These are phyloP conservation scores for Abscondita cerata DNA, from an alignment of 2,888 invertebrate genomes.

Conservation along the genomic window DNA sequence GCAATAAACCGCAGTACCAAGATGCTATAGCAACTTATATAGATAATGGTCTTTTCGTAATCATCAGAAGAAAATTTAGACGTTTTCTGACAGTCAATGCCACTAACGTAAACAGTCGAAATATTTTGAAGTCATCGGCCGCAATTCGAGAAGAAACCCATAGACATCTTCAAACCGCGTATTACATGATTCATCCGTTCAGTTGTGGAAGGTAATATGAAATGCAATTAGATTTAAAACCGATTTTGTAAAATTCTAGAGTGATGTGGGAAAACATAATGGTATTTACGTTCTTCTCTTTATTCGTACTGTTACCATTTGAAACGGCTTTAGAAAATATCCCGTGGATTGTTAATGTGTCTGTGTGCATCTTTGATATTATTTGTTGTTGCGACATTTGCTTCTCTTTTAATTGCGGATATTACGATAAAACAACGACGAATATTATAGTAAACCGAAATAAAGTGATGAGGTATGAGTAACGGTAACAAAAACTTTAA, in stretches of 20 bases:
- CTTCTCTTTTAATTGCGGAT: slow-evolving; percentile 55
- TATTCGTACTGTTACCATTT: slow-evolving; percentile 38
- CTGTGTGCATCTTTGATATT: slow-evolving; percentile 37
- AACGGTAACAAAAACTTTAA: too few species aligned
- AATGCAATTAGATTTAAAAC: not conserved
- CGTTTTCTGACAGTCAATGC: slow-evolving; percentile 38
- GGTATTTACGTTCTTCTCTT: slow-evolving; percentile 27
- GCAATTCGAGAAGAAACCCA: slow-evolving; percentile 50
- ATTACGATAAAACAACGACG: slow-evolving; percentile 52
- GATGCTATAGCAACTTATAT: slow-evolving; percentile 39
- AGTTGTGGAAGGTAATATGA: slow-evolving; percentile 45
- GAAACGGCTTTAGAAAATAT: not conserved
- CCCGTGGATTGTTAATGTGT: not conserved
- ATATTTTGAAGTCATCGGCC: slow-evolving; percentile 43
- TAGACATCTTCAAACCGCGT: slow-evolving; percentile 39
- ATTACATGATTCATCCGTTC: slow-evolving; percentile 57
- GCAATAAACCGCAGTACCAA: slow-evolving; percentile 33
- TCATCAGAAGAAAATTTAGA: slow-evolving; percentile 36
- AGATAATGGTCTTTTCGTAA: slow-evolving; percentile 39
- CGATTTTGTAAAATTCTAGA: slow-evolving; percentile 18
- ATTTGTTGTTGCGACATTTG: slow-evolving; percentile 51
- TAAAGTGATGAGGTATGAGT: slow-evolving; percentile 47
- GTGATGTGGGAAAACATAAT: slow-evolving; percentile 35
- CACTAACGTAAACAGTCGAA: slow-evolving; percentile 34
- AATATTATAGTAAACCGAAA: slow-evolving; percentile 50